A percentile compares a stretch with the other conserved stretches of the same genome.
Conservation (phyloP, 2,888 invertebrate species). For the Ecdyonurus torrentis region DNA sequence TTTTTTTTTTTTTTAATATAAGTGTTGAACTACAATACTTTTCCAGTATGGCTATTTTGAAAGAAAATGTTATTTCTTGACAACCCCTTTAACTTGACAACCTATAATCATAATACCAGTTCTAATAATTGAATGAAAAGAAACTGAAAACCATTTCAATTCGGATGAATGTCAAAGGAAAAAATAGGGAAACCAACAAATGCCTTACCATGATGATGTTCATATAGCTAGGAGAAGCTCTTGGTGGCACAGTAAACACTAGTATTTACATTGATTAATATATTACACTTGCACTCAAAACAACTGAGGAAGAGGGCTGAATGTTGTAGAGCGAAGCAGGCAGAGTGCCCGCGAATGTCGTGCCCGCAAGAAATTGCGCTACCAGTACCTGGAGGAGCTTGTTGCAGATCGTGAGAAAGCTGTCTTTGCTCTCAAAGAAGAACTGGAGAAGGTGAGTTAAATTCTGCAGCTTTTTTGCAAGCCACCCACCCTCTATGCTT, state of each 20-base stretch:
- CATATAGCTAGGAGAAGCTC: neutral
- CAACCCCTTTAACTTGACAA: neutral
- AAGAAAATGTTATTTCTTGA: neutral
- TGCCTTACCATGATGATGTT: too few species aligned
- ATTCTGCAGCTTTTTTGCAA: too few species aligned
- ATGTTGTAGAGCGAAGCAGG: slow-evolving; percentile 67
- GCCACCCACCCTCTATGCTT: too few species aligned
- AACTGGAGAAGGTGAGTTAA: slow-evolving; percentile 67
- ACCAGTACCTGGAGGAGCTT: slow-evolving; percentile 91
- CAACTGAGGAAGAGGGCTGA: too few species aligned
- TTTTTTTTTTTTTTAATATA: too few species aligned
- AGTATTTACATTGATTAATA: neutral
- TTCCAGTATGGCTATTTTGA: too few species aligned
- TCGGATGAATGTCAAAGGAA: neutral
- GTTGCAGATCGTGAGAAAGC: slow-evolving; percentile 87
- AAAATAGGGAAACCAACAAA: too few species aligned
- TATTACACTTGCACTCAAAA: neutral
- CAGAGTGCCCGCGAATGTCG: slow-evolving; percentile 96
- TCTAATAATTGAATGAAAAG: too few species aligned
- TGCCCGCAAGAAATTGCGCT: slow-evolving; percentile 88
- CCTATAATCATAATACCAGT: neutral
- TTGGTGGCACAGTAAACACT: neutral
- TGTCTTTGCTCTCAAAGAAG: slow-evolving; percentile 68
- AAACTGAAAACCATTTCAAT: too few species aligned
- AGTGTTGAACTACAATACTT: too few species aligned